Conservation (phyloP, 64 coral and sea anemone genomes). For the Porites australiensis region DNA sequence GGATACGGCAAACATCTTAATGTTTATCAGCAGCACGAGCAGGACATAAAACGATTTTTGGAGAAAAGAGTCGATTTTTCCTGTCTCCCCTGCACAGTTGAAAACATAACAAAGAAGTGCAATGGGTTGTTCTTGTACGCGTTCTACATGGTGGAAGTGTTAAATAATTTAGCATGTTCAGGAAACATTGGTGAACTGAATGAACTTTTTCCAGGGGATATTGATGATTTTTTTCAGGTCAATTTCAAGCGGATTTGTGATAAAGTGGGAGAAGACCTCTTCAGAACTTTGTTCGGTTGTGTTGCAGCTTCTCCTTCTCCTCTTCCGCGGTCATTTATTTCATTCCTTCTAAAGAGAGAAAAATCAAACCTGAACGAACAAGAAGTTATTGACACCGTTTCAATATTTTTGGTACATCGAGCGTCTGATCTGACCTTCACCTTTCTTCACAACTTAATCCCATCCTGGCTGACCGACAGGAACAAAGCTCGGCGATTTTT, state of each 20-base stretch:
- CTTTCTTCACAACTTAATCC: slow-evolving; percentile 61
- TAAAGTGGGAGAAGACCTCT: slow-evolving; percentile 1
- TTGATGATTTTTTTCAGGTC: slow-evolving; percentile 8
- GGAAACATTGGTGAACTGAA: background rate
- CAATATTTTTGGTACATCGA: background rate
- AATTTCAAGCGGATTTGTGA: slow-evolving; percentile 55
- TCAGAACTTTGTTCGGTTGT: slow-evolving; percentile 57
- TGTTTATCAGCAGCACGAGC: slow-evolving; percentile 15
- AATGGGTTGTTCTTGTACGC: slow-evolving; percentile 55
- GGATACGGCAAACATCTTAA: background rate
- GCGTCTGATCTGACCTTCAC: slow-evolving; percentile 10
- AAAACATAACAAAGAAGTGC: background rate
- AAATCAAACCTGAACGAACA: background rate
- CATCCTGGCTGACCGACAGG: slow-evolving; percentile 39
- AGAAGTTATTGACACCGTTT: slow-evolving; percentile 53
- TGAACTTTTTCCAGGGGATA: slow-evolving; percentile 4
- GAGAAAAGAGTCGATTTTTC: background rate
- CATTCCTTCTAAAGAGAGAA: background rate
- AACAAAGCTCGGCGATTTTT: slow-evolving; percentile 45
- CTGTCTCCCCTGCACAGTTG: background rate
- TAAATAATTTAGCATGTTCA: background rate
- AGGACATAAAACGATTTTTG: slow-evolving; percentile 2
- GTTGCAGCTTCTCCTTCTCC: slow-evolving; percentile 40
- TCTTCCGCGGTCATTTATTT: slow-evolving; percentile 54
- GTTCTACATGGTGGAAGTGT: background rate